Conservation (phyloP, 53 echinoderm and acorn worm species). For the Crossaster papposus region DNA sequence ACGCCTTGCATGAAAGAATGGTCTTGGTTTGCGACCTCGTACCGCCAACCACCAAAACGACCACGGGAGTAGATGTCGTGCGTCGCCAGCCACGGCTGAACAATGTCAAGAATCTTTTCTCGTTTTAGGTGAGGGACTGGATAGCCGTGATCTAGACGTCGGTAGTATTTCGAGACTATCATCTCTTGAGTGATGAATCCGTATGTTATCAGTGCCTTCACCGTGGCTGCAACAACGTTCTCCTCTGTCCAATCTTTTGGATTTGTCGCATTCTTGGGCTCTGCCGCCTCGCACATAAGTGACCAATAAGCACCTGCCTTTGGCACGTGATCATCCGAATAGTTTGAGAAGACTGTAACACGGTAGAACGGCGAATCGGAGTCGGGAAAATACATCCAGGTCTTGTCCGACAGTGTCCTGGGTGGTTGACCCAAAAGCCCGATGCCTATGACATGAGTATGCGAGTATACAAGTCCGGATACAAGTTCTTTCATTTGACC, state of each 20-base stretch:
- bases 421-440: slow-evolving; percentile 48
- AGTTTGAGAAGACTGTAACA: slow-evolving; percentile 31
- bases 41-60: slow-evolving; percentile 62
- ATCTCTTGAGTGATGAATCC: slow-evolving; percentile 44
- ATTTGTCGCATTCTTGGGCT: not conserved
- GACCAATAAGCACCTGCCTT: slow-evolving; percentile 28
- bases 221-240: slow-evolving; percentile 19
- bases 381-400: slow-evolving; percentile 13
- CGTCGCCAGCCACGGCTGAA: slow-evolving; percentile 60
- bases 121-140: slow-evolving; percentile 49
- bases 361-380: slow-evolving; percentile 58
- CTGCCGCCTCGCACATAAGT: not conserved
- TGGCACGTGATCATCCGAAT: slow-evolving; percentile 32
- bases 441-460: slow-evolving; percentile 46
- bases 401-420: slow-evolving; percentile 11
- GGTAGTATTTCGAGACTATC: slow-evolving; percentile 53
- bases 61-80: not conserved
- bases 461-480: slow-evolving; percentile 39
- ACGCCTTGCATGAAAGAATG: slow-evolving; percentile 43
- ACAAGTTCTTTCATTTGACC: not conserved
- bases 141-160: slow-evolving; percentile 56
- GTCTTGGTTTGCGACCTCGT: slow-evolving; percentile 59
- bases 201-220: slow-evolving; percentile 44
- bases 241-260: not conserved
- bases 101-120: slow-evolving; percentile 6